A percentile compares a stretch with the other conserved stretches of the same genome.
Evolutionary conservation across 2,888 invertebrate species (phyloP).

Genomic region (Epicampocera succincta): DNA sequence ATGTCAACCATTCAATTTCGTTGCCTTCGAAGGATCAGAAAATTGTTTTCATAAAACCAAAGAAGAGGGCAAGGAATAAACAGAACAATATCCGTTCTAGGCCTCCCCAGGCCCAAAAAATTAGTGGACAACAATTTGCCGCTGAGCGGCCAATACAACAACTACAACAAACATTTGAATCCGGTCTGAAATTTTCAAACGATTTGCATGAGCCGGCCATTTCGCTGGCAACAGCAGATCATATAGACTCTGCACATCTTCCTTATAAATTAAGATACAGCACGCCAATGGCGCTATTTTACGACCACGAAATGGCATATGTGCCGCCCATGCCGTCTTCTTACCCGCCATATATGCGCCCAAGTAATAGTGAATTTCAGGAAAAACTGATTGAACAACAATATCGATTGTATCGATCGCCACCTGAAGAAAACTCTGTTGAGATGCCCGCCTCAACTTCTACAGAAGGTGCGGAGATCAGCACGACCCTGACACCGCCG

Average conservation of each 20-base stretch:
- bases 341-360: background rate
- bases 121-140: background rate
- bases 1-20: background rate
- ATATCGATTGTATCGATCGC: no score
- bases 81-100: background rate
- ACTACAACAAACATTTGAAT: background rate
- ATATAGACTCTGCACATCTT: background rate
- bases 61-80: no score
- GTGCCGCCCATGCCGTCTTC: background rate
- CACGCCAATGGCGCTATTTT: background rate
- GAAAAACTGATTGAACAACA: no score
- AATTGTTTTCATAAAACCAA: background rate
- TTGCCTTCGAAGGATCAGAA: background rate
- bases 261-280: background rate
- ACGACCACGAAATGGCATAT: no score
- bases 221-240: background rate
- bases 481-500: no score
- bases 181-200: background rate
- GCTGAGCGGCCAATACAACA: background rate
- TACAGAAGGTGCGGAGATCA: no score
- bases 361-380: background rate
- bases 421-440: no score
- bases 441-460: no score
- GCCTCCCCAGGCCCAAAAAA: background rate
- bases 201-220: constrained; percentile 1